Evolutionary conservation across 2,888 invertebrate genomes (phyloP).

Genomic region (Dicyrtoma fusca): DNA sequence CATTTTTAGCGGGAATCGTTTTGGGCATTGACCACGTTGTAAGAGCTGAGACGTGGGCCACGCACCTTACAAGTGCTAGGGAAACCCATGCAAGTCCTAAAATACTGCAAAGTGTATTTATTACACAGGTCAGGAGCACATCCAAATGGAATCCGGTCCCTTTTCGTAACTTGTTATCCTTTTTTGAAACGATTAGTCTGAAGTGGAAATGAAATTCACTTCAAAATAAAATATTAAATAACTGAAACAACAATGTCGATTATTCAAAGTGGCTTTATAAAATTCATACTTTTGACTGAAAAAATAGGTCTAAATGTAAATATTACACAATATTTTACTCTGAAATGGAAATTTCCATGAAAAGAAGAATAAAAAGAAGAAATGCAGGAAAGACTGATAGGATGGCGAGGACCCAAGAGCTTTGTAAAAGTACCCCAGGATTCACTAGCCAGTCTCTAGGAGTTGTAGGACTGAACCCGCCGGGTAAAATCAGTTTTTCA

Average conservation of each 20-base stretch:
- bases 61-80: conserved; percentile 63
- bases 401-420: conserved; percentile 58
- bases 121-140: conserved; percentile 61
- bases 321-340: too few relatives aligned
- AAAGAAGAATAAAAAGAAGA: conserved; percentile 64
- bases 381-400: conserved; percentile 63
- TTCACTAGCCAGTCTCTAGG: conserved; percentile 73
- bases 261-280: background rate
- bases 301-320: too few relatives aligned
- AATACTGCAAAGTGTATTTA: conserved; percentile 60
- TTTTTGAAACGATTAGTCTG: conserved; percentile 64
- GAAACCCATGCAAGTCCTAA: conserved; percentile 64
- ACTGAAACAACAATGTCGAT: background rate
- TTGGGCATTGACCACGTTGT: conserved; percentile 63
- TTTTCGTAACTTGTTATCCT: conserved; percentile 61
- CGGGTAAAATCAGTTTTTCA: conserved; percentile 62
- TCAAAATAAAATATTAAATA: too few relatives aligned
- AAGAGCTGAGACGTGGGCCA: conserved; percentile 64
- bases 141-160: conserved; percentile 64
- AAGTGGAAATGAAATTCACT: conserved; percentile 57
- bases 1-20: too few relatives aligned
- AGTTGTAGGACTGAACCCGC: conserved; percentile 58
- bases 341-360: conserved; percentile 65
- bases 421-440: conserved; percentile 66
- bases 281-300: too few relatives aligned